Conservation (phyloP, 2,113 vertebrate genomes). For the Miniopterus natalensis region DNA sequence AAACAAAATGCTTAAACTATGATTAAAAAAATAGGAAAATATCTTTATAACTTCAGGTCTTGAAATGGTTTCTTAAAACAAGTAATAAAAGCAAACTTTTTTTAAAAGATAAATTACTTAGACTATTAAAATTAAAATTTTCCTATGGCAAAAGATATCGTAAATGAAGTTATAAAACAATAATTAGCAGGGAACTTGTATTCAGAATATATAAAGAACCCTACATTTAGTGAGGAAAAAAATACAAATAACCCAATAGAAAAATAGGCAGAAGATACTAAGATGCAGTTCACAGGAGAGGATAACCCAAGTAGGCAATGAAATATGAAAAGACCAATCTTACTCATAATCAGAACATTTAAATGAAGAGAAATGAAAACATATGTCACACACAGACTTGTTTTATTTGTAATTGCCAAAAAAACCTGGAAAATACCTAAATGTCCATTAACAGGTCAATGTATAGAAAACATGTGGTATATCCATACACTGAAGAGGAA, state of each 20-base stretch:
- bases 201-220: neutral
- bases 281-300: neutral
- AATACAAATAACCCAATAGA: neutral
- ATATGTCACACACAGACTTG: neutral
- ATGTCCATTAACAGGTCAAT: neutral
- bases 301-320: neutral
- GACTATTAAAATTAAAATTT: constrained; percentile 32
- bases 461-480: neutral
- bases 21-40: neutral
- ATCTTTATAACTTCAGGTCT: neutral
- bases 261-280: neutral
- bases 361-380: constrained; percentile 50
- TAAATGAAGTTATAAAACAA: constrained; percentile 2
- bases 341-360: neutral
- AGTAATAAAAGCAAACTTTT: neutral
- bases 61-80: neutral
- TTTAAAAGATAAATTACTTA: neutral
- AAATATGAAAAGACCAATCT: constrained; percentile 1
- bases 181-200: neutral
- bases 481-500: neutral
- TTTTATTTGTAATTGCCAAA: constrained; percentile 48
- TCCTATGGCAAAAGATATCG: neutral
- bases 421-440: neutral
- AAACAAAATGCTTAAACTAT: neutral
- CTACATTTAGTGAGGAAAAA: neutral